Conservation (phyloP, 2,113 vertebrate species). For the Semnornis frantzii region DNA sequence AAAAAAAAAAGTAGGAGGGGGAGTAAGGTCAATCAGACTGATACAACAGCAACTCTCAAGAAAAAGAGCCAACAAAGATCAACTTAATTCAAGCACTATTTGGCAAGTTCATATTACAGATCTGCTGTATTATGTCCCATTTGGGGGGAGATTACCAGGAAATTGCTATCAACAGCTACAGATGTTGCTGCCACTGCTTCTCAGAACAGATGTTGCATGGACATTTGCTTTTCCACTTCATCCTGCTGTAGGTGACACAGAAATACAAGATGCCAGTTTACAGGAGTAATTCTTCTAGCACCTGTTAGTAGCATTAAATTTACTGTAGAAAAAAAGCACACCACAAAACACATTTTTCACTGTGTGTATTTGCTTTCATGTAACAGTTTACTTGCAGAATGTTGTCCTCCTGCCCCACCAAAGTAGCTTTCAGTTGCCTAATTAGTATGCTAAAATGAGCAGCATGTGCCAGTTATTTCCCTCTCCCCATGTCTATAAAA, state of each 20-base stretch:
- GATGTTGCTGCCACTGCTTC: not conserved
- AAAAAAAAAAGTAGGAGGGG: not conserved
- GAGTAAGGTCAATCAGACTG: not conserved
- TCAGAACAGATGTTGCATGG: not conserved
- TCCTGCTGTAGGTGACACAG: not conserved
- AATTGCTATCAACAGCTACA: not conserved
- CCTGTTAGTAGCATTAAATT: not conserved
- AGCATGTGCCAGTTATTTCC: not conserved
- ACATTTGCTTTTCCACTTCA: not conserved
- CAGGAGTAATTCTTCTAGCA: not conserved
- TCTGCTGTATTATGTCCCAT: rapidly evolving
- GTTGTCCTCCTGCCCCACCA: not conserved
- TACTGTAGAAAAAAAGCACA: not conserved
- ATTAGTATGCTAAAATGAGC: not conserved
- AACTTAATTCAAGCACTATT: not conserved
- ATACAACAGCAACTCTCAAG: not conserved
- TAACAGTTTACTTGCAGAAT: not conserved
- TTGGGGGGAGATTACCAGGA: not conserved
- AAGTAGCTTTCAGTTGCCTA: not conserved
- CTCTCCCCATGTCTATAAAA: not conserved
- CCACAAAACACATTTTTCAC: not conserved
- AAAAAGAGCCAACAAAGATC: not conserved
- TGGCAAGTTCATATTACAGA: not conserved
- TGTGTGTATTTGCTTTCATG: not conserved
- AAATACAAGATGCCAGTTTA: not conserved